Conservation (phyloP, 2,888 invertebrate species). For the Lagria hirta region DNA sequence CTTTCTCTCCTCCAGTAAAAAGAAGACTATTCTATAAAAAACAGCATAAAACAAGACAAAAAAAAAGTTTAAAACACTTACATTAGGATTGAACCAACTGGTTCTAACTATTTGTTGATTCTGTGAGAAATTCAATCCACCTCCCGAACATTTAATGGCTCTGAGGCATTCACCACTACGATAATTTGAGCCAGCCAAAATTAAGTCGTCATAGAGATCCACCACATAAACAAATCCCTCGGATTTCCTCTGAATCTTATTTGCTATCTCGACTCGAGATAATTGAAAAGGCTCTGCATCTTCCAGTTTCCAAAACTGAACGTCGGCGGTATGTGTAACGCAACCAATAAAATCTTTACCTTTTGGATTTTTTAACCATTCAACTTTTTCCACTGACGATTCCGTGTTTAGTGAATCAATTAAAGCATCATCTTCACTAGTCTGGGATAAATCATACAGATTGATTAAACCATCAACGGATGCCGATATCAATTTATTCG, state of each 20-base stretch:
- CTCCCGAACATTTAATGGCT: slow-evolving; percentile 51
- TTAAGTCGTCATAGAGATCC: slow-evolving; percentile 58
- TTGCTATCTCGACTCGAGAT: slow-evolving; percentile 61
- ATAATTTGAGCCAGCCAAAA: slow-evolving; percentile 67
- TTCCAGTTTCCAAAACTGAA: slow-evolving; percentile 68
- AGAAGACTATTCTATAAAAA: slow-evolving; percentile 61
- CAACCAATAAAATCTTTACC: slow-evolving; percentile 62
- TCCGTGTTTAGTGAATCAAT: slow-evolving; percentile 75
- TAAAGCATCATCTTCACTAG: slow-evolving; percentile 78
- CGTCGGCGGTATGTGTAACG: slow-evolving; percentile 70
- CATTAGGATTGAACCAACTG: slow-evolving; percentile 65
- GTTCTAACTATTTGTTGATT: slow-evolving; percentile 75
- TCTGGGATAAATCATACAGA: slow-evolving; percentile 73
- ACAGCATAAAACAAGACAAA: slow-evolving; percentile 14
- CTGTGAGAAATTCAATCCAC: slow-evolving; percentile 57
- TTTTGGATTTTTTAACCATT: slow-evolving; percentile 56
- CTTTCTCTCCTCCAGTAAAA: slow-evolving; percentile 74
- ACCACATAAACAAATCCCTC: slow-evolving; percentile 67
- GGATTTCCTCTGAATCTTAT: slow-evolving; percentile 62
- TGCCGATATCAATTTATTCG: slow-evolving; percentile 70
- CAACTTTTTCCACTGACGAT: slow-evolving; percentile 69
- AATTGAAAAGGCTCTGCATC: slow-evolving; percentile 64
- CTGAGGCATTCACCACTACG: slow-evolving; percentile 63
- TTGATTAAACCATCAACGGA: slow-evolving; percentile 85
- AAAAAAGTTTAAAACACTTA: slow-evolving; percentile 49